Base-by-base conservation (phyloP, 2,888 invertebrate genomes). In the Apodemia hepburni region DNA sequence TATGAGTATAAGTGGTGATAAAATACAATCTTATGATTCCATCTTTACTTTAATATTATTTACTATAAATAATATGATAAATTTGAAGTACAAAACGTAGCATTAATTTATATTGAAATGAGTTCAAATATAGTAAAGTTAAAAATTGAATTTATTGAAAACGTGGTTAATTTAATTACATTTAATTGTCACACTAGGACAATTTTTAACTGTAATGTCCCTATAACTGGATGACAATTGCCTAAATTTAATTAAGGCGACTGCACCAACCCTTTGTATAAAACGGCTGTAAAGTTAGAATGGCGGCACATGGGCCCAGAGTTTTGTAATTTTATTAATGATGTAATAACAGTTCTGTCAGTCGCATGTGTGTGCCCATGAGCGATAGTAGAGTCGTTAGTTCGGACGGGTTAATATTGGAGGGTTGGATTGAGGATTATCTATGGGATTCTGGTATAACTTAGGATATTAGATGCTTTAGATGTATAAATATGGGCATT, bases 251-350 rank as follows among this genome's bases (percentile, higher is more conserved):
- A 91, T 91, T 87, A 89, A 82, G 77, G 75, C 75, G 42, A 68
- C 73, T 78, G 75, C 73, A 42, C 15, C 42, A 81, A 83, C 84
- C 85, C 83, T 82, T 84, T 75, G 70, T 70, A 71, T 71, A 71
- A 75, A 84, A 81, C 77, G 80, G 76, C 77, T 81, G 79, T 84
- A 85, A 87, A 87, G 76, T 85, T 79, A 69, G 77, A 76, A 77
- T 73, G 72, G 77, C 71, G 65, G 78, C 88, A 87, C 86, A 88
- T 87, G 88, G 86, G 84, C 81, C 74, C 76, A 72, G 79, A 89
- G 84, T 91, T 90, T 91, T 91, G 90, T 90, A 91, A 91, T 91
- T 90, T 91, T 91, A 91, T 91, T 91, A 91, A 91, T 91, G 91
- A 91, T 81, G 89, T 90, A 91, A 91, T 91, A 91, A 91, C 91